phyloP scores from a whole-genome alignment of 2,888 invertebrate genomes.

The Drosophila testacea region DNA sequence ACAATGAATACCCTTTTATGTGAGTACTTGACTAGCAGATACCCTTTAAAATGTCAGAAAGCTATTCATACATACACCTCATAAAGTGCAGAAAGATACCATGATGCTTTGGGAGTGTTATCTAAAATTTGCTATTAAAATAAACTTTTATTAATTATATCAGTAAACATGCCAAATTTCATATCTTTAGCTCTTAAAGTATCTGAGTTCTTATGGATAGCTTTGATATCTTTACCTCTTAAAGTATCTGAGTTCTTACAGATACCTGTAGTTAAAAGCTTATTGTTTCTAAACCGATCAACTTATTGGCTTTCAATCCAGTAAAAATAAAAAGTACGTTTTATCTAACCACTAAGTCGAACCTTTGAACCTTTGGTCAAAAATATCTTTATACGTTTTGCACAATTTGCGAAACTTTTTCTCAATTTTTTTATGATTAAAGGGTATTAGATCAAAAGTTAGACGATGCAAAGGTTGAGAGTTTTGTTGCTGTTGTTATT shows the following conservation, averaged over 20 bases:
- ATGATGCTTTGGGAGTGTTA: not conserved
- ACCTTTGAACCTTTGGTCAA: too few relatives aligned
- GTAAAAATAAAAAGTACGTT: too few relatives aligned
- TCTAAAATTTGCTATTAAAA: not conserved
- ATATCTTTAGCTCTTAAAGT: not conserved
- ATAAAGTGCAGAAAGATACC: too few relatives aligned
- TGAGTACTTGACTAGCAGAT: not conserved
- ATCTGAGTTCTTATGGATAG: not conserved
- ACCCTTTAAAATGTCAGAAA: constrained; percentile 8
- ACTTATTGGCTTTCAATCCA: too few relatives aligned
- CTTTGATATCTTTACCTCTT: not conserved
- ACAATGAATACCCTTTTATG: not conserved
- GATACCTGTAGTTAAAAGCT: not conserved
- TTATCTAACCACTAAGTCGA: too few relatives aligned
- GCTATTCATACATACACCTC: too few relatives aligned
- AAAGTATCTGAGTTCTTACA: not conserved
- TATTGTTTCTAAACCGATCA: too few relatives aligned
- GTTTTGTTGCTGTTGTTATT: constrained; percentile 12
- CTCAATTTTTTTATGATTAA: not conserved
- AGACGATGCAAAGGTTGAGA: constrained; percentile 40
- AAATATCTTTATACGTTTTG: not conserved
- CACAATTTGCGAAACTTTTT: too few relatives aligned
- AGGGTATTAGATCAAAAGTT: constrained; percentile 41
- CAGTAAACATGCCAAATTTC: too few relatives aligned
- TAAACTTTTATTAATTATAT: not conserved